phyloP scores from a whole-genome alignment of 2,113 vertebrate species.

The Typhlomys cinereus region DNA sequence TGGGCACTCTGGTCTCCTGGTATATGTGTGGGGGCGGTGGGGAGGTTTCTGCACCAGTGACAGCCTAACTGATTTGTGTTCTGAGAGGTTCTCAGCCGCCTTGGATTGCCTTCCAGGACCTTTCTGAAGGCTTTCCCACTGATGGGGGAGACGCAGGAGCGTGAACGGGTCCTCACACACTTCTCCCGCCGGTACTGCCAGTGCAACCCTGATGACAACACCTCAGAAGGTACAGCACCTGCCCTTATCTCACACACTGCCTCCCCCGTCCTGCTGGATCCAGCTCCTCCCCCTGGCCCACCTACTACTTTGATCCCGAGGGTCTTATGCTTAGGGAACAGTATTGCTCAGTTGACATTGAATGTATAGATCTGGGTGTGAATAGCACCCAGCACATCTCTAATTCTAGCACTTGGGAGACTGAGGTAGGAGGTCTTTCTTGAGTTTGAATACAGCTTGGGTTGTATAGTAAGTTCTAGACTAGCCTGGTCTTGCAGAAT shows the following conservation, averaged over 20 bases:
- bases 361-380: not conserved
- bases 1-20: too few relatives aligned
- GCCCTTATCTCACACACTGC: not conserved
- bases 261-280: not conserved
- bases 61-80: not conserved
- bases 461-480: not conserved
- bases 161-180: conserved; percentile 94
- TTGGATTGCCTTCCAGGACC: conserved; percentile 83
- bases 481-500: too few relatives aligned
- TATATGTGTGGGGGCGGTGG: too few relatives aligned
- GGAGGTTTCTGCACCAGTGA: not conserved
- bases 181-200: conserved; percentile 93
- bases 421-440: not conserved
- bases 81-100: not conserved
- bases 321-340: not conserved
- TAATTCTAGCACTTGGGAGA: not conserved
- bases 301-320: not conserved
- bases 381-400: too few relatives aligned
- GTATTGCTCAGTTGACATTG: not conserved
- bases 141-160: conserved; percentile 97
- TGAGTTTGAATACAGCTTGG: not conserved
- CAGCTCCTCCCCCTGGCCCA: too few relatives aligned
- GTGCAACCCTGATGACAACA: conserved; percentile 91
- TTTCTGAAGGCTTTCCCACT: conserved; percentile 94
- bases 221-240: conserved; percentile 84